Evolutionary conservation across 1,140 invertebrate species (phyloP).

Genomic region (Brachionus rubens): DNA sequence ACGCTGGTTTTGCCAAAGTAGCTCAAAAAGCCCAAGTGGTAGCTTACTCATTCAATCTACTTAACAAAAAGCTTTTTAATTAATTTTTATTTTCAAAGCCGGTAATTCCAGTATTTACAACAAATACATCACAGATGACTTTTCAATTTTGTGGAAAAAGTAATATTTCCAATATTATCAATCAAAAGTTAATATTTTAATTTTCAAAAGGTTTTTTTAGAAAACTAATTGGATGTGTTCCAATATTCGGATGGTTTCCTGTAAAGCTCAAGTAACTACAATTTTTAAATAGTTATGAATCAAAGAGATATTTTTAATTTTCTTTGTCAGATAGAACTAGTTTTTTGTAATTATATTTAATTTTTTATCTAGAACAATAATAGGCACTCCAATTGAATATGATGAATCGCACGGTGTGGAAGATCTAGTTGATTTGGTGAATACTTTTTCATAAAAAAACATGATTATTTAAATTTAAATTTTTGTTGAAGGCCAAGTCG

Average conservation of each 20-base stretch:
- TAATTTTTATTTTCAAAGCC: background rate
- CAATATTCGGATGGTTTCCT: constrained; percentile 1
- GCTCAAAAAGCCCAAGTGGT: background rate
- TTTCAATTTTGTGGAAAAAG: background rate
- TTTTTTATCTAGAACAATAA: background rate
- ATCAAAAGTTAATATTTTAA: too few species aligned
- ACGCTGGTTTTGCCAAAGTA: background rate
- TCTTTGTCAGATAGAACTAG: background rate
- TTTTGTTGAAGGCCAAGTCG: background rate
- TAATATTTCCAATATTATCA: too few species aligned
- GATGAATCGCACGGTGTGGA: background rate
- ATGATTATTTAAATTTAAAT: background rate
- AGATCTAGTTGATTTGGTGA: background rate
- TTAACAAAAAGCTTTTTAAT: background rate
- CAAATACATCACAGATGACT: background rate
- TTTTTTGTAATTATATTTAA: background rate
- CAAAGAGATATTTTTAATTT: too few species aligned
- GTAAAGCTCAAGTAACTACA: constrained; percentile 2
- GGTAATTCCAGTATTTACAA: constrained; percentile 2
- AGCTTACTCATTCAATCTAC: background rate
- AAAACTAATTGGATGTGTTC: background rate
- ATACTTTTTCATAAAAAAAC: background rate
- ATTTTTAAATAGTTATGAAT: too few species aligned
- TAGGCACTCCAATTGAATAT: background rate
- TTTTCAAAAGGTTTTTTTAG: too few species aligned